A percentile compares a stretch with the other conserved stretches of the same genome.
Conservation (phyloP, 2,888 invertebrate genomes). For the Lamproptera curius region DNA sequence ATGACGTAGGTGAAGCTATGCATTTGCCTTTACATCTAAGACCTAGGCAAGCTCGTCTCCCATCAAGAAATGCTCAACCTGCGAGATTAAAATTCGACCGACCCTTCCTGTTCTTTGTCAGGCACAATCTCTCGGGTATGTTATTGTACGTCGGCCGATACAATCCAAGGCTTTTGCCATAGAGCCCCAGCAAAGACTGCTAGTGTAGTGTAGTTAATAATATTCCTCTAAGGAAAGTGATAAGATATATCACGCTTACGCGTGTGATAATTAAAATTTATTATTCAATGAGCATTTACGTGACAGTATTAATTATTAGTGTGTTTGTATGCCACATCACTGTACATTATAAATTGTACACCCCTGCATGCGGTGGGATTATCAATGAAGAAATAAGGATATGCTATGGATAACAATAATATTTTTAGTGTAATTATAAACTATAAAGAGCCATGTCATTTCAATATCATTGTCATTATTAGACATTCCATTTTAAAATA, state of each 20-base stretch:
- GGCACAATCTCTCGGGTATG: conserved; percentile 95
- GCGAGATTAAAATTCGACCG: conserved; percentile 90
- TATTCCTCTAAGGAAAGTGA: conserved; percentile 72
- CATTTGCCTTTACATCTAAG: conserved; percentile 82
- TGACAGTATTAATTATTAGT: conserved; percentile 71
- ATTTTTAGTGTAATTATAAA: conserved; percentile 41
- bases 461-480: too few species aligned
- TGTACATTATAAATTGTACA: conserved; percentile 25
- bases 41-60: conserved; percentile 84
- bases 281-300: conserved; percentile 64
- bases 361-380: conserved; percentile 40
- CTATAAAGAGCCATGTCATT: conserved; percentile 42
- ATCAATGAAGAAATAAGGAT: conserved; percentile 52
- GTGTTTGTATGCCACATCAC: conserved; percentile 50
- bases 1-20: conserved; percentile 70
- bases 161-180: conserved; percentile 89
- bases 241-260: conserved; percentile 57
- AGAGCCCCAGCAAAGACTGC: conserved; percentile 66
- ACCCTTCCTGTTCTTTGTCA: conserved; percentile 92
- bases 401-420: conserved; percentile 41
- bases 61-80: conserved; percentile 79
- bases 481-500: too few species aligned
- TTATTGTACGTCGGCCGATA: conserved; percentile 93
- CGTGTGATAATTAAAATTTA: conserved; percentile 61
- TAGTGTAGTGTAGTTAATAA: conserved; percentile 61